A percentile compares a stretch with the other conserved stretches of the same genome.
Conservation (phyloP, 2,797 vertebrate genomes). For the Spea hammondii region DNA sequence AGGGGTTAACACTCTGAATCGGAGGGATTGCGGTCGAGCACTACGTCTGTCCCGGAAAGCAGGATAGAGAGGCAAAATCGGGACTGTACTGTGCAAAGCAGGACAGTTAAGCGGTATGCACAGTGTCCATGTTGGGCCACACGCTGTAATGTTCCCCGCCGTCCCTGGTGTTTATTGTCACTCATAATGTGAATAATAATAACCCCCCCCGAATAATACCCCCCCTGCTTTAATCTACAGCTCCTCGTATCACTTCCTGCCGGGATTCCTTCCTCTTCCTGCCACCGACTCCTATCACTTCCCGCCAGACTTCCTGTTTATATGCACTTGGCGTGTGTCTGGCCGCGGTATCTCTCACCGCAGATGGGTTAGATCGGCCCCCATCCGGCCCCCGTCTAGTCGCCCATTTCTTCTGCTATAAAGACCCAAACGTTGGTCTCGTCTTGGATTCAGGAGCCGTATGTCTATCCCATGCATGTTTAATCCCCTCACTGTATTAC, state of each 20-base stretch:
- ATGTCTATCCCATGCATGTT: too few relatives aligned
- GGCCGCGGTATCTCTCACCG: background rate
- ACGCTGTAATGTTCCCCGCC: background rate
- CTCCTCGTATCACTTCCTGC: constrained; percentile 66
- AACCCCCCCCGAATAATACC: background rate
- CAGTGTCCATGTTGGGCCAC: background rate
- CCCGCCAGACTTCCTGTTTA: constrained; percentile 54
- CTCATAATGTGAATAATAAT: background rate
- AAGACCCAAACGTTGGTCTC: too few relatives aligned
- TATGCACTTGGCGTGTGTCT: background rate
- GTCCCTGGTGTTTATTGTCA: background rate
- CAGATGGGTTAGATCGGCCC: too few relatives aligned
- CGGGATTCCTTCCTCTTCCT: constrained; percentile 45
- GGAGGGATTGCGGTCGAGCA: too few relatives aligned
- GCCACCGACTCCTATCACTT: constrained; percentile 59
- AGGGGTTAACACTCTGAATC: too few relatives aligned
- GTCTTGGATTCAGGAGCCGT: too few relatives aligned
- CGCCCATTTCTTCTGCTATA: too few relatives aligned
- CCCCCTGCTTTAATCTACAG: constrained; percentile 35
- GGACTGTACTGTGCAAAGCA: too few relatives aligned
- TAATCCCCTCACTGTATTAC: too few relatives aligned
- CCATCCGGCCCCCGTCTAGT: too few relatives aligned
- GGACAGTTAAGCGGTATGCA: background rate
- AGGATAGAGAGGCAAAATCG: too few relatives aligned
- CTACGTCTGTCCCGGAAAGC: too few relatives aligned